Evolutionary conservation across 2,113 vertebrate species (phyloP).

Genomic region (Platichthys stellatus): DNA sequence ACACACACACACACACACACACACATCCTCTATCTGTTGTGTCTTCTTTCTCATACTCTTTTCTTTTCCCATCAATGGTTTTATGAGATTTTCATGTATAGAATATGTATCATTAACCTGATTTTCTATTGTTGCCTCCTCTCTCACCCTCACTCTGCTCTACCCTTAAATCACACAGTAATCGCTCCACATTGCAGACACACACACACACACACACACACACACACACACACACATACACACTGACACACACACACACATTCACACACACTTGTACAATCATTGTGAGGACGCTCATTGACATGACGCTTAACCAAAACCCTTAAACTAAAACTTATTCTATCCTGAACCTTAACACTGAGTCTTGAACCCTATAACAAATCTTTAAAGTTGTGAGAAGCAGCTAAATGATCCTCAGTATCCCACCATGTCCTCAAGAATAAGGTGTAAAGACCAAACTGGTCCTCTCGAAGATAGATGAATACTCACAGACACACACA

Average conservation of each 20-base stretch:
- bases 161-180: slow-evolving; percentile 65
- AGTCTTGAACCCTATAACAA: not conserved
- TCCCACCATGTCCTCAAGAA: not conserved
- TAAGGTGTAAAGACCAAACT: not conserved
- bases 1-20: no score
- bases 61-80: no score
- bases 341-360: not conserved
- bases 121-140: slow-evolving; percentile 60
- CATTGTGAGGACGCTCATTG: not conserved
- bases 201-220: slow-evolving; percentile 16
- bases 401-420: not conserved
- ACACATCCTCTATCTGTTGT: no score
- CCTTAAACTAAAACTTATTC: not conserved
- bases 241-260: slow-evolving; percentile 19
- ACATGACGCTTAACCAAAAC: not conserved
- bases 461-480: not conserved
- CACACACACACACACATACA: slow-evolving; percentile 35
- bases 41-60: no score
- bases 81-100: not conserved
- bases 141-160: slow-evolving; percentile 53
- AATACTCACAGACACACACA: not conserved
- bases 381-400: not conserved
- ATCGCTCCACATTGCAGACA: slow-evolving; percentile 27
- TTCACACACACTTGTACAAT: slow-evolving; percentile 21
- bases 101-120: slow-evolving; percentile 60